These are phyloP conservation scores for Thryonomys swinderianus DNA, from an alignment of 2,113 vertebrate genomes.

Conservation along the genomic window DNA sequence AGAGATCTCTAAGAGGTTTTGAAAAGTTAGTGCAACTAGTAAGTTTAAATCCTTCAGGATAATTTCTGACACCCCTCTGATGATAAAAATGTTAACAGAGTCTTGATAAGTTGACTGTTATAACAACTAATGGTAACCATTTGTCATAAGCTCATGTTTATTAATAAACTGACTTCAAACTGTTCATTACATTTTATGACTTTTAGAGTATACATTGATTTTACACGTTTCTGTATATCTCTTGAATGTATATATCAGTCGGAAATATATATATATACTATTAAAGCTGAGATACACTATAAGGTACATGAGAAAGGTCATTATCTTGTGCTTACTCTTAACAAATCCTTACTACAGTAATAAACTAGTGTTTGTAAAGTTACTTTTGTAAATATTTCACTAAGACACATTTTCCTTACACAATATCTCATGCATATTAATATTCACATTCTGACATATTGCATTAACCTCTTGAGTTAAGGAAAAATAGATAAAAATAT, in stretches of 20 bases:
- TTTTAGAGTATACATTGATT: not conserved
- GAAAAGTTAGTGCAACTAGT: not conserved
- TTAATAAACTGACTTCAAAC: not conserved
- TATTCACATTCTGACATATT: not conserved
- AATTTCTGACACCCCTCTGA: not conserved
- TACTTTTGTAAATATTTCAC: constrained; percentile 8
- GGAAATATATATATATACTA: not conserved
- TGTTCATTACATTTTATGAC: not conserved
- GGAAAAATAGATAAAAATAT: not conserved
- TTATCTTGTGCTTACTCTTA: not conserved
- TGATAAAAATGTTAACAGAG: not conserved
- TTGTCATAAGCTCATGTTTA: not conserved
- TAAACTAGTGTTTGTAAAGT: not conserved
- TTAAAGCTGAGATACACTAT: not conserved
- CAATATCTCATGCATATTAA: not conserved
- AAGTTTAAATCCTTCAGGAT: not conserved
- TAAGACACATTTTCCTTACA: not conserved
- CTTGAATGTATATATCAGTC: not conserved
- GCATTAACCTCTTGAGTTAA: not conserved
- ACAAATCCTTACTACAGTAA: not conserved
- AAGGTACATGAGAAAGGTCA: not conserved
- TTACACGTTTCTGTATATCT: not conserved
- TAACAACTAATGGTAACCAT: not conserved
- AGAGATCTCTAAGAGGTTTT: not conserved
- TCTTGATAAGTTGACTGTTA: not conserved